phyloP scores from a whole-genome alignment of 2,113 vertebrate species.

The zebrafish (Danio rerio) region GRCz12tu NC_133199.1:37881501-37882000 shows the following conservation, averaged over 20 bases:
- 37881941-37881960: too few species aligned
- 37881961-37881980: not conserved
- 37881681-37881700: constrained; percentile 81
- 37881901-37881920: not conserved
- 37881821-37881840: not conserved
- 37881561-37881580: constrained; percentile 83
- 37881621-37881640: constrained; percentile 77
- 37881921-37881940: not conserved
- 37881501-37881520: constrained; percentile 94
- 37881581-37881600: constrained; percentile 93
- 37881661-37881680: constrained; percentile 68
- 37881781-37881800: too few species aligned
- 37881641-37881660: constrained; percentile 63
- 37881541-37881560: constrained; percentile 84
- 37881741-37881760: not conserved
- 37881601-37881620: constrained; percentile 85
- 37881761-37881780: not conserved
- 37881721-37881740: constrained; percentile 1
- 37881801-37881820: too few species aligned
- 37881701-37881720: constrained; percentile 85
- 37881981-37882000: not conserved
- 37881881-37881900: not conserved
- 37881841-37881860: too few species aligned
- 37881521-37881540: constrained; percentile 89
- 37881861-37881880: too few species aligned